Percentiles rank a stretch among this genome's conserved stretches.
These are phyloP conservation scores for Zaprionus gabonicus DNA, from an alignment of 1,140 invertebrate genomes.

Conservation along the genomic window DNA sequence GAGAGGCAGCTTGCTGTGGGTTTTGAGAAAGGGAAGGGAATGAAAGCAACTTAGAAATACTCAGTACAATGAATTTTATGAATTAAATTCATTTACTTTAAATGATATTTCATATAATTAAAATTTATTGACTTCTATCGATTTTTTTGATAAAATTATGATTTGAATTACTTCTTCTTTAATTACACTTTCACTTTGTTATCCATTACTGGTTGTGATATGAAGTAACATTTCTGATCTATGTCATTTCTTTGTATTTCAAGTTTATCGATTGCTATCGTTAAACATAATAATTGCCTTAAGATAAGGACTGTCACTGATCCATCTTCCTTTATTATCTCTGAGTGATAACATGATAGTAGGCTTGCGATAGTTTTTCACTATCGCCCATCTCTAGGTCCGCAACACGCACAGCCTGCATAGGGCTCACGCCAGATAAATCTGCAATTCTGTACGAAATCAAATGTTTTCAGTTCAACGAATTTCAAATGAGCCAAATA, in stretches of 20 bases:
- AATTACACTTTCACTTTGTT: neutral
- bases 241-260: neutral
- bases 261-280: neutral
- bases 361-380: neutral
- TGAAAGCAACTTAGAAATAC: neutral
- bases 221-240: neutral
- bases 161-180: too few relatives aligned
- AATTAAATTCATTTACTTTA: neutral
- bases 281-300: neutral
- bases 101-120: neutral
- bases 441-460: constrained; percentile 60
- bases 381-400: constrained; percentile 21
- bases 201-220: neutral
- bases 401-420: constrained; percentile 11
- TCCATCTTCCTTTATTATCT: neutral
- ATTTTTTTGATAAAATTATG: neutral
- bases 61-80: neutral
- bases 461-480: constrained; percentile 65
- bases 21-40: neutral
- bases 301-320: neutral
- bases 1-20: neutral
- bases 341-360: neutral
- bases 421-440: constrained; percentile 41
- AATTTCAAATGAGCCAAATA: constrained; percentile 64
- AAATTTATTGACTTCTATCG: neutral